phyloP scores from a whole-genome alignment of 2,113 vertebrate species.

The Chinchilla lanigera region DNA sequence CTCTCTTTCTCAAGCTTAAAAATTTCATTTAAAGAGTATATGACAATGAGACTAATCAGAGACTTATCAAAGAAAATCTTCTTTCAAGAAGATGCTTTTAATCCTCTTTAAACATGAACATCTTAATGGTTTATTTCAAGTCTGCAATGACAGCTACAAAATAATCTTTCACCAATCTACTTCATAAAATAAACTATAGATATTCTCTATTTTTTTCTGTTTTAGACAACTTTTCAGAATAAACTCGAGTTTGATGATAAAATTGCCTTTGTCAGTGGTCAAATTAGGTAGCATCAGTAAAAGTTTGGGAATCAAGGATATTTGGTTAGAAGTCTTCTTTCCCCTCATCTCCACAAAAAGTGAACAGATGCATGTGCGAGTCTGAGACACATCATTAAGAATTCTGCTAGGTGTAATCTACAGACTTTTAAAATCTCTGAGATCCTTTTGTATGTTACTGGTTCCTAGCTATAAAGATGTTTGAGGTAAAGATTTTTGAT shows the following conservation, averaged over 20 bases:
- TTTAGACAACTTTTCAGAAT: neutral
- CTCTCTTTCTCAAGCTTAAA: neutral
- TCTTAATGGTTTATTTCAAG: neutral
- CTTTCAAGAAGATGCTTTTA: conserved; percentile 29
- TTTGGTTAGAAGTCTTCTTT: neutral
- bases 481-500: too few relatives aligned
- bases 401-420: neutral
- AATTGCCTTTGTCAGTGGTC: neutral
- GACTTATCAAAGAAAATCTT: neutral
- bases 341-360: neutral
- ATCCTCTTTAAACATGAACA: neutral
- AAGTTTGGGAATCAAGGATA: neutral
- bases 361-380: neutral
- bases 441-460: too few relatives aligned
- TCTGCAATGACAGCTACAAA: neutral
- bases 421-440: too few relatives aligned
- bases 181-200: neutral
- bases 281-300: neutral
- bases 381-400: neutral
- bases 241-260: neutral
- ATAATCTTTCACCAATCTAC: neutral
- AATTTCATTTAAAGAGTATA: neutral
- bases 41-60: neutral
- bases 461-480: too few relatives aligned
- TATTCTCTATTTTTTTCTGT: neutral